A percentile compares a stretch with the other conserved stretches of the same genome.
These are phyloP conservation scores for Polyploca ridens DNA, from an alignment of 2,888 invertebrate species.

Conservation along the genomic window DNA sequence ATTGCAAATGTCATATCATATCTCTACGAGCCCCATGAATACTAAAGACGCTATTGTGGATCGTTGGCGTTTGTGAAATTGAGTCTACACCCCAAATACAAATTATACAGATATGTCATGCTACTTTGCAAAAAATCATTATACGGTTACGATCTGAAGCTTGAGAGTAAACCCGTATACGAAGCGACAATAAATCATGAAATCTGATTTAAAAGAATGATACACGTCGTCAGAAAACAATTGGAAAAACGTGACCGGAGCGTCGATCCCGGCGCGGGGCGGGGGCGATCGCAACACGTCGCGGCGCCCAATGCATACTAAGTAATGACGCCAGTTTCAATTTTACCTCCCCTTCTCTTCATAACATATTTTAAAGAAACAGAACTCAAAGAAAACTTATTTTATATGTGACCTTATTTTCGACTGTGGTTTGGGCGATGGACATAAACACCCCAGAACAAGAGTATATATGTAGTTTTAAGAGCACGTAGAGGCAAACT, in stretches of 20 bases:
- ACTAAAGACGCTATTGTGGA: slow-evolving; percentile 81
- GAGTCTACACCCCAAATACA: slow-evolving; percentile 69
- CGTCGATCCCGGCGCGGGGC: slow-evolving; percentile 61
- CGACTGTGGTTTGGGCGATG: slow-evolving; percentile 17
- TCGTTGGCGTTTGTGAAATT: slow-evolving; percentile 73
- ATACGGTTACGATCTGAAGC: slow-evolving; percentile 33
- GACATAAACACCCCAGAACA: slow-evolving; percentile 25
- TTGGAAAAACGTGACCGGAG: slow-evolving; percentile 79
- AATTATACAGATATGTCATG: slow-evolving; percentile 71
- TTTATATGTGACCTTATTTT: slow-evolving; percentile 19
- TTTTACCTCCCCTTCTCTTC: slow-evolving; percentile 67
- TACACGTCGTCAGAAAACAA: slow-evolving; percentile 84
- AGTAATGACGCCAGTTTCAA: slow-evolving; percentile 79
- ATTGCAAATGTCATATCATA: slow-evolving; percentile 80
- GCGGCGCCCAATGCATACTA: slow-evolving; percentile 81
- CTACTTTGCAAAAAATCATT: slow-evolving; percentile 55
- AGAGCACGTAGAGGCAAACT: slow-evolving; percentile 41
- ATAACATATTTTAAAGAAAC: slow-evolving; percentile 47
- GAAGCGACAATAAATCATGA: slow-evolving; percentile 69
- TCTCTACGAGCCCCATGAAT: slow-evolving; percentile 78
- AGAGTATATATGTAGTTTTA: slow-evolving; percentile 24
- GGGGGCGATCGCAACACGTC: slow-evolving; percentile 71
- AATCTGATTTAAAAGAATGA: slow-evolving; percentile 81
- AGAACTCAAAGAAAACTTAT: slow-evolving; percentile 22
- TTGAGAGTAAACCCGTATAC: slow-evolving; percentile 29